Base-by-base conservation (phyloP, 1,140 invertebrate genomes). In the Latrodectus geometricus region DNA sequence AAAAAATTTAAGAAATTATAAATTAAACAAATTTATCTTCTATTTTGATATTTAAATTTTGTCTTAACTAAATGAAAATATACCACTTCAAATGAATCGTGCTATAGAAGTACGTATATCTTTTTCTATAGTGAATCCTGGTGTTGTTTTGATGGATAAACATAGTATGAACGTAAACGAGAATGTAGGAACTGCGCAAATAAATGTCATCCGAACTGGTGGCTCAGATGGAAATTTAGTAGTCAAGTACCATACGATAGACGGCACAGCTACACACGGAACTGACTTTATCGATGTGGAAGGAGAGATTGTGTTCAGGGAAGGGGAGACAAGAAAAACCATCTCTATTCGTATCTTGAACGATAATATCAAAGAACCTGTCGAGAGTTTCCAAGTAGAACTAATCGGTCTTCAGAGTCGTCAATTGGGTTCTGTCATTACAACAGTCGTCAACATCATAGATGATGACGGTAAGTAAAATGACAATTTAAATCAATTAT, bases 341-440 rank as follows among this genome's bases (percentile, higher is more conserved):
- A 91, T 94, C 65, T 92, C 93, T 88, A 93, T 94, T 85, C 91
- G 91, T 0, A 94, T 94, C 77, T 91, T 92, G 66, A 93, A 94
- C 89, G 93, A 94, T 88, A 15, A 50, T 54, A 15, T 21, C 9
- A 50, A 48, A 9, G 78, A 80, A 52, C 14, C 17, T 12, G 17
- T 8, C 0, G 66, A 80, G 21, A 80, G 0, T 4, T 80, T 80
- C n/a, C 12, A 52, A 49, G 78, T 80, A 0, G 15, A 52, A 8
- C 48, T 80, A 9, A 50, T 61, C 65, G 0, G 66, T 14, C 54
- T 61, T 4, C 54, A 48, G 78, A 21, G 49, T 50, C 8, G 4
- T 49, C 11, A 80, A 80, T 15, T 80, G 50, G 78, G 15, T 8
- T 35, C 78, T 7, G 4, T 8, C 2, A 3, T 20, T 1, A 56